These are phyloP conservation scores for Tiliacea aurago DNA, from an alignment of 2,888 invertebrate genomes.

Conservation along the genomic window DNA sequence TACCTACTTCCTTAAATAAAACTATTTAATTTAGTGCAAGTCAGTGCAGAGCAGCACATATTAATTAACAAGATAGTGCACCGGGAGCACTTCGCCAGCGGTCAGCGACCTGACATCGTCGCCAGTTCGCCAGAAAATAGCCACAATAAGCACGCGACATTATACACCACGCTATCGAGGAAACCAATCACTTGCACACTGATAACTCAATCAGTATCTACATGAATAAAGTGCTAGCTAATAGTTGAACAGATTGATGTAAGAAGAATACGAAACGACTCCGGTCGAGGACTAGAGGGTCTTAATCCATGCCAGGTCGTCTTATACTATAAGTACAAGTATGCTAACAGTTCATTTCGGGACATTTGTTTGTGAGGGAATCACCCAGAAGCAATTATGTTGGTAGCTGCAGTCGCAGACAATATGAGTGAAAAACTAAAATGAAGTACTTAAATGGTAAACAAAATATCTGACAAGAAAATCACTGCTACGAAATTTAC, in stretches of 20 bases:
- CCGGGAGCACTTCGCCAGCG: constrained; percentile 14
- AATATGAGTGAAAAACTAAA: not conserved
- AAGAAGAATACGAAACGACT: constrained; percentile 2
- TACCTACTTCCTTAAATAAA: not conserved
- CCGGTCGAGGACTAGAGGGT: not conserved
- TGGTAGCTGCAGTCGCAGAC: not conserved
- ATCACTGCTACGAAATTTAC: constrained; percentile 19
- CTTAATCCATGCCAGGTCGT: not conserved
- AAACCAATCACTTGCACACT: constrained; percentile 36
- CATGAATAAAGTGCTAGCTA: constrained; percentile 3
- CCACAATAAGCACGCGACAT: constrained; percentile 42
- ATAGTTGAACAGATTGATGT: constrained; percentile 1
- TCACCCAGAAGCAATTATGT: not conserved
- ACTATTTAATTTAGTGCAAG: not conserved
- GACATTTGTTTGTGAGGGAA: not conserved
- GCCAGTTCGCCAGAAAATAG: not conserved
- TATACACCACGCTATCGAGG: constrained; percentile 15
- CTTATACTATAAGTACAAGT: not conserved
- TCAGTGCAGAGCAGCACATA: constrained; percentile 38
- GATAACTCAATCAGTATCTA: constrained; percentile 41
- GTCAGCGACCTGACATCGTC: constrained; percentile 32
- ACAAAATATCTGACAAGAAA: constrained; percentile 20
- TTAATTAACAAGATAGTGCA: constrained; percentile 38
- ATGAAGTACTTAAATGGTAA: not conserved
- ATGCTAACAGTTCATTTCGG: not conserved